phyloP scores from a whole-genome alignment of 2,113 vertebrate species.

The Apaloderma vittatum region DNA sequence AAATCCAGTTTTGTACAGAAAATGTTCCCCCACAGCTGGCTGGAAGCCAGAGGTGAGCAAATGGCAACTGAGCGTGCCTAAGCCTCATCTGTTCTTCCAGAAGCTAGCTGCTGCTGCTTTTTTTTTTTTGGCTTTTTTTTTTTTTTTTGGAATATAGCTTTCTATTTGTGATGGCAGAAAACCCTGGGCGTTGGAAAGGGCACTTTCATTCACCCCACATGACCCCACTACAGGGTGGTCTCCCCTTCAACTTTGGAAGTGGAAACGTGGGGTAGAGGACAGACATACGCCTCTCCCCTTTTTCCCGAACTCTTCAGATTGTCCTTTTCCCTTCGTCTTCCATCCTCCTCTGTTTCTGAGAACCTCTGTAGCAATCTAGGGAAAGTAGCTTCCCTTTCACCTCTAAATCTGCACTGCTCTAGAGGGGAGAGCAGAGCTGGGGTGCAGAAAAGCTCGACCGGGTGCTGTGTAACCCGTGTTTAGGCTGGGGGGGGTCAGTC shows the following conservation, averaged over 20 bases:
- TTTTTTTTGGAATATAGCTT: neutral
- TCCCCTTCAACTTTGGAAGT: neutral
- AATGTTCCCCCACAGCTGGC: slow-evolving; percentile 11
- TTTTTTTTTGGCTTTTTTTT: neutral
- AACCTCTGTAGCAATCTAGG: neutral
- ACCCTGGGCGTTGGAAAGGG: neutral
- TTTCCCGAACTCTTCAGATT: neutral
- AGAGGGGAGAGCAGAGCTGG: neutral
- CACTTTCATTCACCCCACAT: neutral
- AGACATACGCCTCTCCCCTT: neutral
- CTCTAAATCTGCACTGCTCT: neutral
- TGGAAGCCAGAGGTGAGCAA: slow-evolving; percentile 34
- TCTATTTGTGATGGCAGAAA: neutral
- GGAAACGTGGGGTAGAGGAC: neutral
- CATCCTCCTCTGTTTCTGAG: neutral
- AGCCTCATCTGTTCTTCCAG: slow-evolving; percentile 43
- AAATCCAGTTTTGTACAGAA: slow-evolving; percentile 27
- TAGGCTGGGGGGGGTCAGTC: neutral
- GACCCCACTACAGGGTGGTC: neutral
- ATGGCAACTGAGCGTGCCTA: slow-evolving; percentile 14
- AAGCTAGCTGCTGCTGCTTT: neutral
- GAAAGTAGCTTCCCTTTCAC: neutral
- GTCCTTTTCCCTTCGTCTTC: neutral
- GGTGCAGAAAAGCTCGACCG: neutral
- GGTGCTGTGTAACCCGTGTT: fast-evolving